Base-by-base conservation (phyloP, 1,140 invertebrate species). In the Bombus picipes region DNA sequence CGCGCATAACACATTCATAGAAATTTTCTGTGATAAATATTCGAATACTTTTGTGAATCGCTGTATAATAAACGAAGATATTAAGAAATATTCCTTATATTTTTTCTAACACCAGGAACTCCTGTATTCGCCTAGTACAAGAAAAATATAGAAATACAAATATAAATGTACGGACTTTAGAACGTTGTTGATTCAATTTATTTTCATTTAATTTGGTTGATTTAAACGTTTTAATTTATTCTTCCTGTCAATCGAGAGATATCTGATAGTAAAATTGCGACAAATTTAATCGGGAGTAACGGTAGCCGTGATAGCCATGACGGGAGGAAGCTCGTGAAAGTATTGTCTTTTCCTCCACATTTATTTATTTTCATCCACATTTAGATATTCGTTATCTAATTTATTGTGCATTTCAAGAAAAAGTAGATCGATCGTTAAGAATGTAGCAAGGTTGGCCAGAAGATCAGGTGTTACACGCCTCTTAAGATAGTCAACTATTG, bases 401-500 rank as follows among this genome's bases (percentile, higher is more conserved):
- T 73, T 59, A 9, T 37, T 0, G 2, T 1, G 3, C 18, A 13
- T 34, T 47, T 34, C 22, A 1, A 34, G 8, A 34, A 57, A n/a
- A 41, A 25, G 32, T 15, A 57, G 32, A 53, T 81, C 68, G 34
- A 57, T 57, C 77, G 39, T 65, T 25, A 37, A n/a, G 3, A 25
- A 70, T 68, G 25, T 15, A 34, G 13, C 70, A 81, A 81, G 80
- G 80, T 22, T 73, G 70, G 47, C 6, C 5, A 18, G 39, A 12
- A 62, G 53, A 81, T 73, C 80, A 47, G 5, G n/a, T 81, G 70
- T 81, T 47, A 28, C 10, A 53, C n/a, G 6, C n/a, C n/a, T 65
- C 6, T 8, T 25, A 12, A 73, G 37, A 59, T n/a, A 62, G 66
- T 39, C 15, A 10, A 39, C 43, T 73, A 81, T 73, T 81, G 65